Base-by-base conservation (phyloP, 2,888 invertebrate genomes). In the Oscheius onirici region DNA sequence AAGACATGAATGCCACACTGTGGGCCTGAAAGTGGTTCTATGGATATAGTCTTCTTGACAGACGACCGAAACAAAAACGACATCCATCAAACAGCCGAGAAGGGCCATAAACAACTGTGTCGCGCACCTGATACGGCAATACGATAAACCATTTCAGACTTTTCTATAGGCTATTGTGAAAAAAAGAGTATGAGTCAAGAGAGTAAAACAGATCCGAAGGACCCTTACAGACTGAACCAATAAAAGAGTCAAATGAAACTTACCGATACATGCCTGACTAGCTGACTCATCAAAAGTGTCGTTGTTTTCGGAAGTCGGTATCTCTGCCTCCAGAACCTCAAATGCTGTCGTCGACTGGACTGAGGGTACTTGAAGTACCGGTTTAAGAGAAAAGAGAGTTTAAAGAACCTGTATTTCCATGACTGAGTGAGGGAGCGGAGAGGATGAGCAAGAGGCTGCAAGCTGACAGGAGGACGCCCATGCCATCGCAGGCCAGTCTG, bases 1-100 rank as follows among this genome's bases (percentile, higher is more conserved):
- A 68, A 68, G 22, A 68, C 67, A 46, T 68, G 67, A 10, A 68
- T 68, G 8, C 67, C 67, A 44, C 67, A 68, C 8, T 43, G 20
- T 15, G 20, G 24, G 2, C 26, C 63, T 63, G 63, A 28, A 63
- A 63, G 24, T 40, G 10, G 5, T 46, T 17, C n/a, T 24, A 24
- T 13, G 1, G 26, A 46, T 17, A 46, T 20, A 46, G 46, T 46
- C 46, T 52, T 24, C 8, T 34, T 34, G 34, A 34, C 34, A 34
- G 34, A 34, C 34, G 8, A 34, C 34, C 34, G 34, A 22, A 52
- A 17, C 52, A 52, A 52, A 52, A 24, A 52, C 22, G 13, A 52
- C 52, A 52, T 52, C 52, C 24, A 52, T 52, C 52, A 52, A 52
- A 15, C 52, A 24, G 34, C 34, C 5, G 13, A 20, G 52, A 52